Conservation (phyloP, 1,140 invertebrate species). For the Pseudomyrmex dendroicus region DNA sequence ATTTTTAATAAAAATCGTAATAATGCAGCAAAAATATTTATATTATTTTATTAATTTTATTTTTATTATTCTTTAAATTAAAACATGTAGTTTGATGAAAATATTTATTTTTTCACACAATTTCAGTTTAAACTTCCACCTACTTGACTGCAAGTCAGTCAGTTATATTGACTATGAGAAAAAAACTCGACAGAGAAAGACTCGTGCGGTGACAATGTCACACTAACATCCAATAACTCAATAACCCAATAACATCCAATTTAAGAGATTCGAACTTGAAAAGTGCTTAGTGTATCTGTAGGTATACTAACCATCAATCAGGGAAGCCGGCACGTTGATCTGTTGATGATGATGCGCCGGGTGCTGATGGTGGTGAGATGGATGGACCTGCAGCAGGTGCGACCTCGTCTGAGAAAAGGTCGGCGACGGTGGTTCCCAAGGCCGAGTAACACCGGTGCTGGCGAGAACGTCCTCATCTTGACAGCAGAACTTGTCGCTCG, state of each 20-base stretch:
- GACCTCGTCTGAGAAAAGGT: slow-evolving; percentile 79
- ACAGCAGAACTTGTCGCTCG: slow-evolving; percentile 76
- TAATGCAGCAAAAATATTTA: neutral
- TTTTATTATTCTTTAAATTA: neutral
- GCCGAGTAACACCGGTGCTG: slow-evolving; percentile 72
- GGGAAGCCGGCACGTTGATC: slow-evolving; percentile 74
- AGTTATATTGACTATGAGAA: neutral
- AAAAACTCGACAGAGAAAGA: neutral
- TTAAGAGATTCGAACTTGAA: neutral
- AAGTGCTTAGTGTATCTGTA: neutral
- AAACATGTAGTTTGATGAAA: slow-evolving; percentile 2
- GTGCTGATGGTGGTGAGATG: slow-evolving; percentile 77
- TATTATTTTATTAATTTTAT: too few relatives aligned
- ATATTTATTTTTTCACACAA: neutral
- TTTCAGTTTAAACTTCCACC: neutral
- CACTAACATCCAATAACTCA: too few relatives aligned
- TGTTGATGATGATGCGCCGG: slow-evolving; percentile 79
- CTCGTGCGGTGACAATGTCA: neutral
- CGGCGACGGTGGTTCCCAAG: slow-evolving; percentile 83
- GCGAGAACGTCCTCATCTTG: slow-evolving; percentile 77
- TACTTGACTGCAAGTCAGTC: neutral
- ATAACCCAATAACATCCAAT: neutral
- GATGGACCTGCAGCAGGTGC: slow-evolving; percentile 76
- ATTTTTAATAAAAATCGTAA: neutral
- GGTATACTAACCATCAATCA: slow-evolving; percentile 81